Percentiles rank a stretch among this genome's conserved stretches.
Evolutionary conservation across 37 sponge, comb jelly and placozoan genomes (phyloP).

Genomic region (Ephydatia muelleri): DNA sequence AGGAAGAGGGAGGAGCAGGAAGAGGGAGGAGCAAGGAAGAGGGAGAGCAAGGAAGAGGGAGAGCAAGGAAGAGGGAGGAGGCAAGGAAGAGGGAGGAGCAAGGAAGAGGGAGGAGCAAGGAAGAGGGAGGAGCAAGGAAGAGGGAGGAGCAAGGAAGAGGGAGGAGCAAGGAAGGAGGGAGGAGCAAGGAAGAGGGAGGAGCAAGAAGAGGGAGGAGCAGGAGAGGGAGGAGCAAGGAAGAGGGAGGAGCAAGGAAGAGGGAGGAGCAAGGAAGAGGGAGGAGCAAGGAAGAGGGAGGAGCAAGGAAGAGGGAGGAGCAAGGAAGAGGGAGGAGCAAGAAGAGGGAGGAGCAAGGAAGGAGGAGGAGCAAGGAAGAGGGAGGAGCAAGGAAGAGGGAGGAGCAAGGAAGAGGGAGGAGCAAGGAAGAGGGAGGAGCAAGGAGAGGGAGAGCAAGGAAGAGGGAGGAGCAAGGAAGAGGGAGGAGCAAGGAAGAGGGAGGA

Average conservation of each 20-base stretch:
- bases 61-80: not conserved
- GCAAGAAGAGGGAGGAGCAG: not conserved
- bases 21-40: not conserved
- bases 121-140: not conserved
- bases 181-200: not conserved
- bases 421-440: not conserved
- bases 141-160: not conserved
- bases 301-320: too few species aligned
- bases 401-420: not conserved
- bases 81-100: not conserved
- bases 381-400: too few species aligned
- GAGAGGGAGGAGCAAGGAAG: not conserved
- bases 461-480: too few species aligned
- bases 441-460: not conserved
- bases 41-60: too few species aligned
- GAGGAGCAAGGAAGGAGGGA: not conserved
- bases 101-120: not conserved
- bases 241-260: not conserved
- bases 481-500: too few species aligned
- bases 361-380: too few species aligned
- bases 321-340: not conserved
- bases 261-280: too few species aligned
- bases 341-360: not conserved
- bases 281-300: too few species aligned
- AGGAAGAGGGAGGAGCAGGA: not conserved